Evolutionary conservation across 2,888 invertebrate species (phyloP), one percentile per base, ranked within the genome.

Genomic region (Drosophila ustulata): DNA sequence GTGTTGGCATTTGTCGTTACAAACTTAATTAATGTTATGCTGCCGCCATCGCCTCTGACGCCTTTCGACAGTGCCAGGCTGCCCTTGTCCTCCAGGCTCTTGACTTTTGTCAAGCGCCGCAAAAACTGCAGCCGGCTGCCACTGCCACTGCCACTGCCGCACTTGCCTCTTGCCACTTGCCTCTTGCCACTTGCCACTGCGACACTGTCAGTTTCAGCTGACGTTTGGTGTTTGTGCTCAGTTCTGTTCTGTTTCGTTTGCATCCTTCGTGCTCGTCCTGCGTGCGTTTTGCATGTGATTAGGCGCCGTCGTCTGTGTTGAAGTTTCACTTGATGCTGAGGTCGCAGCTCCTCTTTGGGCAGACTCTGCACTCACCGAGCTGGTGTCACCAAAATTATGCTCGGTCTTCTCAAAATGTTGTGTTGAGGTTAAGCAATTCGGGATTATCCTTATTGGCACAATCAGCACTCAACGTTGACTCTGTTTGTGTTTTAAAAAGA

Each of bases 201-300:
- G 26, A 46, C 83, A 78, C 86, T 89, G 89, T 88, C 87, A 88
- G 89, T 76, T 89, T 89, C 88, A 89, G 89, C 88, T 84, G 83
- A 88, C 87, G 83, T 83, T 86, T 80, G 83, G 83, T 75, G 83
- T 75, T 85, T 88, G 62, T 66, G 57, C 7, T 45, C 18, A 0
- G 7, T 34, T 52, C 32, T 26, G 47, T 49, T 5, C 26, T 41
- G 34, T 18, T 30, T 37, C 18, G 32, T 53, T 18, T 56, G 34
- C 25, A 34, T 56, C 55, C 55, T 23, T 49, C 28, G 46, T 34
- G 56, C 41, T 51, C 46, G 34, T 51, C 45, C 58, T 49, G 30
- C 56, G 32, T 57, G 49, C 52, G 71, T 64, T 79, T 76, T 77
- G 76, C 76, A 77, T 77, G 76, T 77, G 76, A 77, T 77, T 77